Conservation (phyloP, 2,797 vertebrate species). For the Erethizon dorsatum region DNA sequence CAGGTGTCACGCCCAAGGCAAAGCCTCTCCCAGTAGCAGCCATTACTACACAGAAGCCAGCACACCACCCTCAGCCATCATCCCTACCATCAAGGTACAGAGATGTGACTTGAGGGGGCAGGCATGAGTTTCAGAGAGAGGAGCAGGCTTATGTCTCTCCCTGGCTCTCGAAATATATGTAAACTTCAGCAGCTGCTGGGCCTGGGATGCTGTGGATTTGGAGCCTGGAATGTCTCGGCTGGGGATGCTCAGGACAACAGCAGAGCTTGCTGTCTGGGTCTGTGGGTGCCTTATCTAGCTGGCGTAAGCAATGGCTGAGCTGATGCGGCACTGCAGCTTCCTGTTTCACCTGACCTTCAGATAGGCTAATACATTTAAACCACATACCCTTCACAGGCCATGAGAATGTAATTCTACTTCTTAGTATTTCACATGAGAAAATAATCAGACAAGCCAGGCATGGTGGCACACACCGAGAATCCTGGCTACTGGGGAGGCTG, state of each 20-base stretch:
- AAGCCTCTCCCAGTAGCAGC: background rate
- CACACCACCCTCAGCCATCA: background rate
- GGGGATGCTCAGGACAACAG: background rate
- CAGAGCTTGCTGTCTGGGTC: too few relatives aligned
- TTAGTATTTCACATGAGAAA: constrained; percentile 27
- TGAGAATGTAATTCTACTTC: constrained; percentile 15
- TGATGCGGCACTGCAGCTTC: background rate
- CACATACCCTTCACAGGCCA: background rate
- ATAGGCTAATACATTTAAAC: background rate
- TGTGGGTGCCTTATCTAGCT: background rate
- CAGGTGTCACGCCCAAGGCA: fast-evolving
- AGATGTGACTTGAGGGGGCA: background rate
- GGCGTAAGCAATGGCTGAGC: fast-evolving
- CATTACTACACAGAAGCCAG: background rate
- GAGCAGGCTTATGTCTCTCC: background rate
- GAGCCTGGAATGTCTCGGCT: background rate
- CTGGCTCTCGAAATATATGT: background rate
- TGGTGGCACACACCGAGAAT: background rate
- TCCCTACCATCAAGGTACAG: background rate
- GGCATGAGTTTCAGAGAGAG: background rate
- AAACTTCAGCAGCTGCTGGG: background rate
- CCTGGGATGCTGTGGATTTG: background rate
- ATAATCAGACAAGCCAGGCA: background rate
- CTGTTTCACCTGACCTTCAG: constrained; percentile 46
- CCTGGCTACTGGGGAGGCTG: background rate